These are phyloP conservation scores for Leptosomus discolor DNA, from an alignment of 2,113 vertebrate genomes.

Conservation along the genomic window DNA sequence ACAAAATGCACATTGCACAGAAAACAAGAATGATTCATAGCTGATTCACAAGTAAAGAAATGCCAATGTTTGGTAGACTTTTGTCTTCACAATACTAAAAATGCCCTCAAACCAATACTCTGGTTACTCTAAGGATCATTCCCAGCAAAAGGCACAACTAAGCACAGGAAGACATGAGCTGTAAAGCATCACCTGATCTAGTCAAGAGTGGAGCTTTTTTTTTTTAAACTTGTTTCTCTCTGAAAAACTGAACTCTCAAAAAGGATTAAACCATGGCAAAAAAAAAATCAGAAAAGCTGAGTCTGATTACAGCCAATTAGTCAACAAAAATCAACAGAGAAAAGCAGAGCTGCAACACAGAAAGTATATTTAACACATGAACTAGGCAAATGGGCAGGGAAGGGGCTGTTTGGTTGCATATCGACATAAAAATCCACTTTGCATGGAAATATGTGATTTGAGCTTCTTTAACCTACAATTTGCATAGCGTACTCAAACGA, in stretches of 20 bases:
- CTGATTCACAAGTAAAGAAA: not conserved
- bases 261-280: not conserved
- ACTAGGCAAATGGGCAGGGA: not conserved
- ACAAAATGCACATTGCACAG: not conserved
- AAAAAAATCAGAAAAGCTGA: not conserved
- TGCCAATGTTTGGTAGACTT: not conserved
- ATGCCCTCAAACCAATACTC: not conserved
- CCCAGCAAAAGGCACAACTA: rapidly evolving
- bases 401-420: rapidly evolving
- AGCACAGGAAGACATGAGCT: not conserved
- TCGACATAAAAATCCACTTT: not conserved
- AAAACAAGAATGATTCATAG: not conserved
- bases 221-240: not conserved
- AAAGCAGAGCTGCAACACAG: not conserved
- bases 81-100: not conserved
- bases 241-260: not conserved
- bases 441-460: not conserved
- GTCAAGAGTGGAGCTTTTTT: not conserved
- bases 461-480: not conserved
- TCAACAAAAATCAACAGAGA: not conserved
- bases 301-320: not conserved
- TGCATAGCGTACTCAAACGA: not conserved
- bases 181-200: not conserved
- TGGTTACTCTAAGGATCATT: not conserved
- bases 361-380: not conserved